phyloP scores from a whole-genome alignment of 2,888 invertebrate genomes.

The Marasmarcha lunaedactyla region DNA sequence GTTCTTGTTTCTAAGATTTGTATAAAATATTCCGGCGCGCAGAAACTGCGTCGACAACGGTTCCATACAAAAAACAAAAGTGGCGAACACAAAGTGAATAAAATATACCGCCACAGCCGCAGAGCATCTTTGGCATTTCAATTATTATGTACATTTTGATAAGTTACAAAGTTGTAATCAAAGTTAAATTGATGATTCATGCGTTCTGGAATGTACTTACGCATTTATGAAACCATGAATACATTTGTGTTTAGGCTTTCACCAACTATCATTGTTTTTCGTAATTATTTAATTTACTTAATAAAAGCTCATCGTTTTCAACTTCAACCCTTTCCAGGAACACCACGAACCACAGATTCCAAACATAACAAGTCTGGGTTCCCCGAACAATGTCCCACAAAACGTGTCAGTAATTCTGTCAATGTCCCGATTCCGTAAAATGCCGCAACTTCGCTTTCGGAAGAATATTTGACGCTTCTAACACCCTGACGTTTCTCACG shows the following conservation, averaged over 20 bases:
- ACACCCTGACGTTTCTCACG: slow-evolving; percentile 38
- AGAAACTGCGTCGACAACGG: slow-evolving; percentile 48
- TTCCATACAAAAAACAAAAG: slow-evolving; percentile 12
- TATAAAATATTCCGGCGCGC: slow-evolving; percentile 63
- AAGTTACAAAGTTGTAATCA: background rate
- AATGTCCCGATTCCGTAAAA: slow-evolving; percentile 58
- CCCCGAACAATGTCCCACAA: slow-evolving; percentile 43
- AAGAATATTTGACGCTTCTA: slow-evolving; percentile 57
- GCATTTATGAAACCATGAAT: no score
- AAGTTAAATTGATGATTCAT: no score
- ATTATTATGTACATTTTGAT: slow-evolving; percentile 10
- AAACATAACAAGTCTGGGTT: slow-evolving; percentile 40
- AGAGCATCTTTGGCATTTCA: slow-evolving; percentile 27
- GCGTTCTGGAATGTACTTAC: no score
- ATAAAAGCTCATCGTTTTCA: no score
- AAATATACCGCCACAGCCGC: slow-evolving; percentile 18
- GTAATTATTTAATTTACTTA: no score
- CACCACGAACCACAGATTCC: slow-evolving; percentile 26
- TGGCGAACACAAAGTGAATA: slow-evolving; percentile 33
- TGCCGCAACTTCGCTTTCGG: slow-evolving; percentile 36
- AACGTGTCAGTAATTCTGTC: slow-evolving; percentile 64
- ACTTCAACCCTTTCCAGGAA: no score
- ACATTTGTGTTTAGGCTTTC: no score
- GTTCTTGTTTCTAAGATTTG: slow-evolving; percentile 69
- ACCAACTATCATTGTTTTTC: no score